Percentiles rank a stretch among this genome's conserved stretches.
Conservation (phyloP, 2,797 vertebrate species). For the Danio aesculapii region DNA sequence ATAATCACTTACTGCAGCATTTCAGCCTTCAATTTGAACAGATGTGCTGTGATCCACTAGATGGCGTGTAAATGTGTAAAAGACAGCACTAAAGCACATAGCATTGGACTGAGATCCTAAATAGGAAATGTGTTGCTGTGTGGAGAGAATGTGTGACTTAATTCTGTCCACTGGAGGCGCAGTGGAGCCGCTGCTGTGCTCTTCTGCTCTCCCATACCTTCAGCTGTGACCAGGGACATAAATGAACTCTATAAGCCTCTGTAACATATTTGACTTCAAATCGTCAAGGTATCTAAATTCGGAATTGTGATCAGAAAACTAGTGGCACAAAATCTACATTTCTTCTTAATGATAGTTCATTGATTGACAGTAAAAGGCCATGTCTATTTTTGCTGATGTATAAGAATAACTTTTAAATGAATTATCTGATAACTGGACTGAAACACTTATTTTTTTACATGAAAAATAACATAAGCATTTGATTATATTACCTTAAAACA, state of each 20-base stretch:
- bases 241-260: neutral
- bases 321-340: no score
- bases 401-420: no score
- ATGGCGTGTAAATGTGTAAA: conserved; percentile 57
- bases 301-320: no score
- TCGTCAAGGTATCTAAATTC: neutral
- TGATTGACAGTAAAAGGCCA: no score
- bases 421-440: no score
- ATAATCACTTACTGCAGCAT: conserved; percentile 34
- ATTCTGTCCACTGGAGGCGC: conserved; percentile 47
- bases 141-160: conserved; percentile 25
- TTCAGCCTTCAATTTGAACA: conserved; percentile 15
- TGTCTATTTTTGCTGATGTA: no score
- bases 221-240: conserved; percentile 4
- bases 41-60: conserved; percentile 29
- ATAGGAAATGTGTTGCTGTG: conserved; percentile 71
- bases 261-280: neutral
- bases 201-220: conserved; percentile 1
- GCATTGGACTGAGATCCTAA: conserved; percentile 66
- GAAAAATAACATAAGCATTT: no score
- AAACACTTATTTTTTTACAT: no score
- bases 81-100: conserved; percentile 21
- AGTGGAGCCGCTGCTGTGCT: neutral
- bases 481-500: no score
- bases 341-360: no score